Evolutionary conservation across 2,888 invertebrate species (phyloP).

Genomic region (Amphipoea lucens): DNA sequence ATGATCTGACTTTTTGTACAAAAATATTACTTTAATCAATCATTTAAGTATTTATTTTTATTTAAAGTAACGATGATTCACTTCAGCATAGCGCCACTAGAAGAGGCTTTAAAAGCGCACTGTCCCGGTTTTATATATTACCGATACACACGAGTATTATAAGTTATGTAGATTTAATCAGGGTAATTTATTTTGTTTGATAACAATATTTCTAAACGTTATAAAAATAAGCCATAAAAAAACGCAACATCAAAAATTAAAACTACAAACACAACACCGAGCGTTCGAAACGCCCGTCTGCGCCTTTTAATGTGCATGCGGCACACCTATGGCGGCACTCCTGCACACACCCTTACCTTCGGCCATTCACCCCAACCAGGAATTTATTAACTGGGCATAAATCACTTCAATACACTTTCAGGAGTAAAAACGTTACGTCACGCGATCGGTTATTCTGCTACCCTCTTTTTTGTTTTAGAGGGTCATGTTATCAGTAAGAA

Average conservation of each 20-base stretch:
- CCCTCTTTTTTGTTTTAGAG: constrained; percentile 75
- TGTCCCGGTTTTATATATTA: background rate
- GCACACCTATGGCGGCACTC: constrained; percentile 77
- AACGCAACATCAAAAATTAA: constrained; percentile 1
- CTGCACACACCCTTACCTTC: constrained; percentile 74
- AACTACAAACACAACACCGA: constrained; percentile 1
- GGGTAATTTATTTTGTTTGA: background rate
- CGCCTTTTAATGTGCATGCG: constrained; percentile 68
- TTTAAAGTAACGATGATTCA: background rate
- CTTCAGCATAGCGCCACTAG: background rate
- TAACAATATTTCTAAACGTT: background rate
- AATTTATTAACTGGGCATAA: constrained; percentile 84
- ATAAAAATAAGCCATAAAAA: background rate
- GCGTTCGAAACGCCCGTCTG: constrained; percentile 58
- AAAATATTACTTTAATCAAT: background rate
- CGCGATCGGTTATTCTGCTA: constrained; percentile 76
- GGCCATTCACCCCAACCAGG: constrained; percentile 78
- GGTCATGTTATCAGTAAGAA: constrained; percentile 64
- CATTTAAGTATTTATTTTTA: background rate
- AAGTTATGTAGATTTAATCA: background rate
- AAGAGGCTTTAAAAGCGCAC: too few relatives aligned
- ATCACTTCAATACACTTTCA: constrained; percentile 76
- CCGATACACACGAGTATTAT: too few relatives aligned
- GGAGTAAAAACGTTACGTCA: constrained; percentile 74
- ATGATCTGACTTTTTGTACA: background rate